Evolutionary conservation across 2,113 vertebrate species (phyloP), one percentile per base, ranked within the genome.

Genomic region (Eira barbara): DNA sequence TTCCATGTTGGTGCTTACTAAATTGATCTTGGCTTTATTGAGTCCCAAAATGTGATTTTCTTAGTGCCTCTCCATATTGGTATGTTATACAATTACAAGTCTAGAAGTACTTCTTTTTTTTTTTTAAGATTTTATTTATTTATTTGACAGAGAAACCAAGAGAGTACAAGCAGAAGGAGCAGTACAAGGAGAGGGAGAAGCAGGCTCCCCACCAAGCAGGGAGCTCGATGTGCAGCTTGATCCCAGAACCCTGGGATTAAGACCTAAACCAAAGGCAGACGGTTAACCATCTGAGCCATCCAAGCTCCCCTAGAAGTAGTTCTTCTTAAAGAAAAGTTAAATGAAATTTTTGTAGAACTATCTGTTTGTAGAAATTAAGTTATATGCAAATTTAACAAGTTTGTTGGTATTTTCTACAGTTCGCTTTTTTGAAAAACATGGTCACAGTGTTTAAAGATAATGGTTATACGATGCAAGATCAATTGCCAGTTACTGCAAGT

Each of bases 1-100:
- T 98, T 98, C 95, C 82, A 82, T 97, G 69, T 94, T 97, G 83
- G 36, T 98, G 42, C 80, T 98, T 98, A 97, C 76, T 65, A 95
- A 98, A 98, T 97, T 97, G 88, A 98, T 98, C 78, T 96, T 79
- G 91, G 49, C 94, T 98, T 98, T 86, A 98, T 31, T 89, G 86
- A 98, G 36, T 85, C 47, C 18, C 95, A 96, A 98, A 97, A 81
- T 92, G 52, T 49, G 80, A 92, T 95, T 97, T 97, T 98, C 96
- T 97, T 95, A 96, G 4, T 61, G 3, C 69, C 49, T 98, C 80
- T 96, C 55, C 10, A 49, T 94, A 74, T 6, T 91, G 52, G 14
- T 63, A 39, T 36, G 94, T 39, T 59, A 90, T 34, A 94, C 6
- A 96, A 21, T 55, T 94, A 34, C 3, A 69, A 31, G 10, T 80